Conservation (phyloP, 2,113 vertebrate species). For the Pterophyllum scalare region DNA sequence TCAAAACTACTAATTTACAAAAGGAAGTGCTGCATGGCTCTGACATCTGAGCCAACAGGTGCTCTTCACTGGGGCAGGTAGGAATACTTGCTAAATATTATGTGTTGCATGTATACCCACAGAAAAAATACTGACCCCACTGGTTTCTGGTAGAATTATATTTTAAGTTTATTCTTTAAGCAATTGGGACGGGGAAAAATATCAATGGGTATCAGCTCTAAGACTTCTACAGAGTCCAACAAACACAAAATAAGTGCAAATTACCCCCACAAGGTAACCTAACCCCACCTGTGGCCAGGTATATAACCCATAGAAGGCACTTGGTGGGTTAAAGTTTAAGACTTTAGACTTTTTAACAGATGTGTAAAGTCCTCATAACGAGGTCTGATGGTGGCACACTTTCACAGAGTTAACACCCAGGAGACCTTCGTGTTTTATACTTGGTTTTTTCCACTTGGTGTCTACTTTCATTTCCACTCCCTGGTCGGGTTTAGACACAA, state of each 20-base stretch:
- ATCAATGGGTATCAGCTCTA: too few relatives aligned
- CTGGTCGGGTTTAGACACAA: too few relatives aligned
- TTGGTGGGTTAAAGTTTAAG: accelerated
- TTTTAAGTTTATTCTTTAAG: not conserved
- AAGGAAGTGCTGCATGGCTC: not conserved
- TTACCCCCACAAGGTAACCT: accelerated
- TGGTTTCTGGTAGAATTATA: not conserved
- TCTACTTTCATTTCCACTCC: too few relatives aligned
- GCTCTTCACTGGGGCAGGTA: accelerated
- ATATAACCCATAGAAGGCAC: accelerated
- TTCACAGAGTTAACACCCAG: not conserved
- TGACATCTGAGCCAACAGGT: not conserved
- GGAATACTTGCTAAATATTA: not conserved
- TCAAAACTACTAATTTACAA: not conserved
- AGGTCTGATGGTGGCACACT: not conserved
- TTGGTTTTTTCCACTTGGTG: not conserved
- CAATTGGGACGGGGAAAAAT: too few relatives aligned
- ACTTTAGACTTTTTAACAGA: too few relatives aligned
- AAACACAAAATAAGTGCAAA: too few relatives aligned
- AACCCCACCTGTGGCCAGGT: accelerated
- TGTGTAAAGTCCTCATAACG: too few relatives aligned
- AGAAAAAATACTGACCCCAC: accelerated
- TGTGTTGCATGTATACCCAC: not conserved
- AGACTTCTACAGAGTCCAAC: too few relatives aligned
- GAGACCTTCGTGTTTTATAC: accelerated